Evolutionary conservation across 2,888 invertebrate genomes (phyloP), one percentile per base, ranked within the genome.

Genomic region (Molorchus minor): DNA sequence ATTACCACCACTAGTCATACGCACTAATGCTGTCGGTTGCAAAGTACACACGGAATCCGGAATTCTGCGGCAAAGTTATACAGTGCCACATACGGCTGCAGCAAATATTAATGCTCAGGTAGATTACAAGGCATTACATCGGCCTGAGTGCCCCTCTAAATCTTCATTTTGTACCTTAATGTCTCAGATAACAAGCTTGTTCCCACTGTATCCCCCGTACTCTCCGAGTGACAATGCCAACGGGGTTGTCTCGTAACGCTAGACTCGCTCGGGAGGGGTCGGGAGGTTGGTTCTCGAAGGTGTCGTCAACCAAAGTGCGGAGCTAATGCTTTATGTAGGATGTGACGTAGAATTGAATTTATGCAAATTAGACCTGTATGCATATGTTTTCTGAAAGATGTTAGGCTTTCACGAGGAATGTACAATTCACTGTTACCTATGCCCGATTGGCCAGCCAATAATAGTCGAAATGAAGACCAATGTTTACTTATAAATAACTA

Each of bases 101-200:
- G 61, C 60, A 61, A 51, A 64, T 61, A 63, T 67, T 68, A 70
- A 69, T 65, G 66, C 66, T 65, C 61, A 70, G 65, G 68, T 69
- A 63, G 70, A 70, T 67, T 68, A 68, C 58, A 67, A 65, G 64
- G 61, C 62, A 61, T 68, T 68, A 63, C 59, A 60, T 67, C 40
- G 45, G 62, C 56, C 59, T 35, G 58, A 69, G 63, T 61, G 65
- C 56, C 59, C 49, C 59, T 38, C 63, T 70, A 69, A 69, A 70
- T 70, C 69, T 69, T 68, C 70, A 68, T 69, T 70, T 63, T 59
- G 53, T 55, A 49, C 46, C 67, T 61, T 68, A 68, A 68, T 69
- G 65, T 64, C 17, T 46, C 56, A 62, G 57, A 66, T 68, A 66
- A 66, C 62, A 66, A 64, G 61, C 52, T 38, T 16, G 16, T 38